Evolutionary conservation across 2,797 vertebrate genomes (phyloP), one percentile per base, ranked within the genome.

Genomic region (Philypnodon macrostomus): DNA sequence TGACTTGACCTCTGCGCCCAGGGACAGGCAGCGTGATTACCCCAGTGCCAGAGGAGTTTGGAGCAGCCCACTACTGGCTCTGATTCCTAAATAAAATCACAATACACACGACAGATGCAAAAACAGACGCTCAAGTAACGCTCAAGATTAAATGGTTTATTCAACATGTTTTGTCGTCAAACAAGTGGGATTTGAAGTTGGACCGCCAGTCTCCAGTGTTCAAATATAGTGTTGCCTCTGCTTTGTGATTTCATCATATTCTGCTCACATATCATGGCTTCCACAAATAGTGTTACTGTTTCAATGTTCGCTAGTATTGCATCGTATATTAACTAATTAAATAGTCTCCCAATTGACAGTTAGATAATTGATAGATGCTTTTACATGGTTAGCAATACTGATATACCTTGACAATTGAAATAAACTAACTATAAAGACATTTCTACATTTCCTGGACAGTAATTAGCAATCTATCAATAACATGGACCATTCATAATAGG

Each of bases 11-110:
- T 86, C 82, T 27, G 61, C 30, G 79, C 79, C 69, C 68, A 58
- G 83, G 85, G 80, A 87, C 70, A 61, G 51, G 72, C 80, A 53
- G 56, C 57, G 50, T 88, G 85, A 90, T 90, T 90, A 89, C 81
- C 79, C 63, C 53, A 73, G 84, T 73, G 83, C 85, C 77, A 64
- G 80, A 31, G 67, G 35, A 34, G 59, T 65, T 58, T 1, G 4
- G 30, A 24, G 71, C 14, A 18, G 58, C 47, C 58, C 64, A 42
- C 67, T 48, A 23, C 24, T 44, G 5, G 32, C 41, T 30, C 29
- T 31, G 38, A 17, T n/a, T 44, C 39, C 18, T 50, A 75, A 83
- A 85, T 88, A 81, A 85, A n/a, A 87, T 89, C 86, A 58, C 54
- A 58, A 66, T 47, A 37, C 53, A 63, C 49, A 50, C 42, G 54